These are phyloP conservation scores for Scytalopus superciliaris DNA, from an alignment of 2,113 vertebrate species.

Conservation along the genomic window DNA sequence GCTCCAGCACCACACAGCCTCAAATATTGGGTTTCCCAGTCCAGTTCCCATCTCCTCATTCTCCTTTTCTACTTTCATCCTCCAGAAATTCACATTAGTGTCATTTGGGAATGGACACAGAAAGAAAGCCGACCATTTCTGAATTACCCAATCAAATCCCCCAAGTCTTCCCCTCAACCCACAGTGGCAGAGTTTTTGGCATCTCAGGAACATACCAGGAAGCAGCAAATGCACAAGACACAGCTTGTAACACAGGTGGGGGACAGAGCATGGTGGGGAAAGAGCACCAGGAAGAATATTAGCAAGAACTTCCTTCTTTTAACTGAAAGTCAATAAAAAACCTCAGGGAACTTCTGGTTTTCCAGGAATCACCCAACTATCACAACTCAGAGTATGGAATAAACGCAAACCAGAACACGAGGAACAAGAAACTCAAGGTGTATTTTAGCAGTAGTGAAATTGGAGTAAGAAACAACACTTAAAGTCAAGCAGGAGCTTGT, in stretches of 20 bases:
- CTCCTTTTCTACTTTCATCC: not conserved
- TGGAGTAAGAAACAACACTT: not conserved
- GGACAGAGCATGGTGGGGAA: not conserved
- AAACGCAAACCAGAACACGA: not conserved
- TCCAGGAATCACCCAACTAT: not conserved
- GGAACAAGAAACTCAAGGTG: not conserved
- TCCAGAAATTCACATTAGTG: fast-evolving
- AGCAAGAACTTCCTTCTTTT: not conserved
- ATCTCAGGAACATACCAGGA: not conserved
- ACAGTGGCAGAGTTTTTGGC: not conserved
- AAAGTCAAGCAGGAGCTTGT: not conserved
- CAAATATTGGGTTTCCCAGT: fast-evolving
- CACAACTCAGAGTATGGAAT: not conserved
- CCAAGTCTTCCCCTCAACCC: fast-evolving
- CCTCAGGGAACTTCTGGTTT: not conserved
- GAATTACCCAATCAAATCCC: not conserved
- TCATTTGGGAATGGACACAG: not conserved
- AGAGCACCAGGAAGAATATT: not conserved
- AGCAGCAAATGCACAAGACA: not conserved
- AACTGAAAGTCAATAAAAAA: not conserved
- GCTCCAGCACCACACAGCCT: not conserved
- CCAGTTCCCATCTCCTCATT: not conserved
- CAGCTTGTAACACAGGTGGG: fast-evolving
- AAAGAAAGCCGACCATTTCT: not conserved
- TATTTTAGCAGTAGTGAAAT: not conserved